Conservation (phyloP, 2,797 vertebrate genomes). For the Hippoglossus hippoglossus region DNA sequence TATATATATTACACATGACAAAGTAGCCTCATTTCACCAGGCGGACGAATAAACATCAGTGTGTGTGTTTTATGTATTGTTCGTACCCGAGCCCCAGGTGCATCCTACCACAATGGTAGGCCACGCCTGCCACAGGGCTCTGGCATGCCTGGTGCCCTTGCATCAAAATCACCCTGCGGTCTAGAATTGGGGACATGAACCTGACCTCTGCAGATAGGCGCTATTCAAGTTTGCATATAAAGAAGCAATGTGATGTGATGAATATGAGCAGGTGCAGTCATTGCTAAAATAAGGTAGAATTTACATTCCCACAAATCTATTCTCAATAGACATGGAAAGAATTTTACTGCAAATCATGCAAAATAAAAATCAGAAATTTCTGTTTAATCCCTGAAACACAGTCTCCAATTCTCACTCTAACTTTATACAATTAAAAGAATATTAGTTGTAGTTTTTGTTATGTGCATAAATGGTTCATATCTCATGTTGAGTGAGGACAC, state of each 20-base stretch:
- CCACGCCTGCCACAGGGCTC: slow-evolving; percentile 73
- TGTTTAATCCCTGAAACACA: not conserved
- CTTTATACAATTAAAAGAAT: no score
- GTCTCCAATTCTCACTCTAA: not conserved
- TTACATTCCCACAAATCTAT: not conserved
- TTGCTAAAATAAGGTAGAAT: not conserved
- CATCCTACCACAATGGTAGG: slow-evolving; percentile 71
- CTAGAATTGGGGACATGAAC: slow-evolving; percentile 44
- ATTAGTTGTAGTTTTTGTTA: not conserved
- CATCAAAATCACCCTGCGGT: slow-evolving; percentile 28
- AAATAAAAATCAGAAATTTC: not conserved
- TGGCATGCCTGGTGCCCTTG: slow-evolving; percentile 35
- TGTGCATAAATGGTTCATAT: not conserved
- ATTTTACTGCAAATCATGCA: no score
- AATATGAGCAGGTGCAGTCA: slow-evolving; percentile 11
- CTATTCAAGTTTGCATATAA: slow-evolving; percentile 10
- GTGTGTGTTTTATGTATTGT: slow-evolving; percentile 1
- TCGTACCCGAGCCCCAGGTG: slow-evolving; percentile 50
- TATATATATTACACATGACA: no score
- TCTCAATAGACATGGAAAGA: no score
- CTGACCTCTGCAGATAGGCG: slow-evolving; percentile 2
- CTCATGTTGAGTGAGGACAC: not conserved
- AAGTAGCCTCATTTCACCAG: no score
- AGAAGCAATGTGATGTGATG: slow-evolving; percentile 8
- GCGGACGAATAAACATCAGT: not conserved